Conservation (phyloP, 2,113 vertebrate species). For the Engystomops pustulosus region DNA sequence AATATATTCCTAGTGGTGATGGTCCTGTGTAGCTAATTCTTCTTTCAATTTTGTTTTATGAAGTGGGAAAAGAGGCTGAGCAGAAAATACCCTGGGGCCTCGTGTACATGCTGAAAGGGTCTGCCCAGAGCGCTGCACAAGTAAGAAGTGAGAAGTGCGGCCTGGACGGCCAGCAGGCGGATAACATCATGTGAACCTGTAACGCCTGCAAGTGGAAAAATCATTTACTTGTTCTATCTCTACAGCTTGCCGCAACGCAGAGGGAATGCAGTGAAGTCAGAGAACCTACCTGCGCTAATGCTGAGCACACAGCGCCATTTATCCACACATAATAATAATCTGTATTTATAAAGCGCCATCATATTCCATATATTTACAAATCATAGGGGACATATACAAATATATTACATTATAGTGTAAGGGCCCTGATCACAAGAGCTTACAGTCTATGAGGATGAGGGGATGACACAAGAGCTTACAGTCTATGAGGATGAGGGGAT, state of each 20-base stretch:
- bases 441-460: too few relatives aligned
- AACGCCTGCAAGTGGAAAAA: constrained; percentile 47
- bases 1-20: constrained; percentile 60
- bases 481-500: too few relatives aligned
- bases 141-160: constrained; percentile 58
- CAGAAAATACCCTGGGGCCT: constrained; percentile 56
- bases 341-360: too few relatives aligned
- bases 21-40: constrained; percentile 58
- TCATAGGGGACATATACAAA: too few relatives aligned
- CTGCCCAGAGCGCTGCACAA: constrained; percentile 58
- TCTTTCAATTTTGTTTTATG: constrained; percentile 61
- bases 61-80: constrained; percentile 60
- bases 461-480: too few relatives aligned
- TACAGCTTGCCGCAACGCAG: constrained; percentile 15
- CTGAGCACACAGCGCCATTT: neutral
- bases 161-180: constrained; percentile 50
- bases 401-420: too few relatives aligned
- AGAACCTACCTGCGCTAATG: neutral
- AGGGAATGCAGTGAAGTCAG: neutral
- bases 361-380: too few relatives aligned
- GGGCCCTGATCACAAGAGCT: too few relatives aligned
- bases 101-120: constrained; percentile 57
- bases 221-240: constrained; percentile 45
- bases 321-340: too few relatives aligned
- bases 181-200: constrained; percentile 53